Conservation (phyloP, 92 coral and sea anemone genomes). For the Phenganax subtilis region DNA sequence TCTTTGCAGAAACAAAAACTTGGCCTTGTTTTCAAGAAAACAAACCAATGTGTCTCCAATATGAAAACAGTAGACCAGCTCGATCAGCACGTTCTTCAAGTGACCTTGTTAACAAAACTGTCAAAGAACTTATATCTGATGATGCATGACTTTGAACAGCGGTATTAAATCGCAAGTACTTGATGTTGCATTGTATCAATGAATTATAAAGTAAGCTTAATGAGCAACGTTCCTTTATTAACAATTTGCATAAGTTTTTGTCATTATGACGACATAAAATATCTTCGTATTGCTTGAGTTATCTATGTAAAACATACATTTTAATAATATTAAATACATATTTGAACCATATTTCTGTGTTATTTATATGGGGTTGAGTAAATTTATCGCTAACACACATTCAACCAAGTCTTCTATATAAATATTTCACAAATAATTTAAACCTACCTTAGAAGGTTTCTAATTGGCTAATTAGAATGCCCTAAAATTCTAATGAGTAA, state of each 20-base stretch:
- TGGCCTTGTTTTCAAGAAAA: not conserved
- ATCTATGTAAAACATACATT: no score
- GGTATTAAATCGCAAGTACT: no score
- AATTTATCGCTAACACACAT: no score
- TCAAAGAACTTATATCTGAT: conserved; percentile 10
- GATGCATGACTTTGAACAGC: conserved; percentile 5
- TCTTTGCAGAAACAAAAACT: not conserved
- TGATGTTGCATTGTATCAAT: conserved; percentile 32
- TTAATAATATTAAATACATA: no score
- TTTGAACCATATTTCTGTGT: no score
- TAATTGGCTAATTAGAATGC: no score
- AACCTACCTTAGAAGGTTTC: no score
- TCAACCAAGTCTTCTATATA: no score
- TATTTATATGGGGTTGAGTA: no score
- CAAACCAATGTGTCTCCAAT: not conserved
- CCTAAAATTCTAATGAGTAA: no score
- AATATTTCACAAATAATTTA: no score
- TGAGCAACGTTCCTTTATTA: not conserved
- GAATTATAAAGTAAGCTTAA: conserved; percentile 16
- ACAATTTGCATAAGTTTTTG: not conserved
- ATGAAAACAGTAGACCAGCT: not conserved
- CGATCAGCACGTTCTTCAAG: not conserved
- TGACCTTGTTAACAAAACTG: not conserved
- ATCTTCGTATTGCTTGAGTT: not conserved
- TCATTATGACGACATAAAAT: not conserved